phyloP scores from a whole-genome alignment of 2,888 invertebrate species.

The Perithous albicinctus region DNA sequence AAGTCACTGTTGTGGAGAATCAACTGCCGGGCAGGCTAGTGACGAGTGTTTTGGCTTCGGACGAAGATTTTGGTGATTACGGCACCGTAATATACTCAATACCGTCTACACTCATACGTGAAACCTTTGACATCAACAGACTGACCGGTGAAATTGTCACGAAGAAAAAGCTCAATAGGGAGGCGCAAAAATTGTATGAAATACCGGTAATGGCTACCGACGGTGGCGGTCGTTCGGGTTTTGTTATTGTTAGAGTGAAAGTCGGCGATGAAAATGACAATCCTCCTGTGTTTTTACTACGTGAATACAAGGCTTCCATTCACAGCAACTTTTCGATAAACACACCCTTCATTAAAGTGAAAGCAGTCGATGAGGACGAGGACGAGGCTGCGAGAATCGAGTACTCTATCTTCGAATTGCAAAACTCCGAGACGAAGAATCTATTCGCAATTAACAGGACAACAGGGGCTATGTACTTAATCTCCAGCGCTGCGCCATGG shows the following conservation, averaged over 20 bases:
- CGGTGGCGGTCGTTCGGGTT: slow-evolving; percentile 91
- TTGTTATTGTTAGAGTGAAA: slow-evolving; percentile 91
- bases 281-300: slow-evolving; percentile 90
- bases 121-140: slow-evolving; percentile 91
- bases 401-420: slow-evolving; percentile 92
- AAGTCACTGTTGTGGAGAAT: slow-evolving; percentile 93
- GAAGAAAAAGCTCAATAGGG: slow-evolving; percentile 90
- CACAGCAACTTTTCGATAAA: slow-evolving; percentile 87
- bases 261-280: slow-evolving; percentile 95
- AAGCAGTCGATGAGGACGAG: slow-evolving; percentile 92
- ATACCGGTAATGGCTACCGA: slow-evolving; percentile 94
- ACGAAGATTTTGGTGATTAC: slow-evolving; percentile 93
- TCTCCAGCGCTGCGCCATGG: slow-evolving; percentile 87
- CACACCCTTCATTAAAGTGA: slow-evolving; percentile 87
- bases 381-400: slow-evolving; percentile 89
- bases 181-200: slow-evolving; percentile 89
- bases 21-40: slow-evolving; percentile 91
- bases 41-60: slow-evolving; percentile 91
- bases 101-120: slow-evolving; percentile 90
- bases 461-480: slow-evolving; percentile 90
- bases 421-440: slow-evolving; percentile 86
- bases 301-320: slow-evolving; percentile 92
- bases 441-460: slow-evolving; percentile 91
- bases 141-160: slow-evolving; percentile 90
- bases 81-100: slow-evolving; percentile 92